phyloP scores from a whole-genome alignment of 2,113 vertebrate genomes.

The Australoheros scitulus region DNA sequence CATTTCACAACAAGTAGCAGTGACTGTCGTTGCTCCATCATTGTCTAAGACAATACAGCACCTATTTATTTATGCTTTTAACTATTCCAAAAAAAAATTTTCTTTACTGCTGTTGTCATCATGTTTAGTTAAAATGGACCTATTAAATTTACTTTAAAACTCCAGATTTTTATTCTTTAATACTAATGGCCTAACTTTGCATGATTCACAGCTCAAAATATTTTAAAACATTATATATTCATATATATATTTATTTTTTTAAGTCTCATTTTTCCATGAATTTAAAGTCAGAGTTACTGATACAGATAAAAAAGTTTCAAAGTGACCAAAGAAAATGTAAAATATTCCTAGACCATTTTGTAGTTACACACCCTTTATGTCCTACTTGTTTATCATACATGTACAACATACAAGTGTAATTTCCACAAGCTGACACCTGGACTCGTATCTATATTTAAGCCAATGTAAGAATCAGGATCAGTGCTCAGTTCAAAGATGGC shows the following conservation, averaged over 20 bases:
- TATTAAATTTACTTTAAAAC: neutral
- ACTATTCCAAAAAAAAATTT: neutral
- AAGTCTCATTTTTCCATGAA: slow-evolving; percentile 19
- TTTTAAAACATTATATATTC: too few species aligned
- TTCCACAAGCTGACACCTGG: neutral
- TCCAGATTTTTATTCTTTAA: neutral
- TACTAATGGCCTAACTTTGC: neutral
- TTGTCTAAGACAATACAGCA: neutral
- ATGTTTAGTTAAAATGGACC: slow-evolving; percentile 1
- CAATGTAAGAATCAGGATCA: neutral
- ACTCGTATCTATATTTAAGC: neutral
- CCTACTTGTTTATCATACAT: neutral
- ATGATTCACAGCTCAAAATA: neutral
- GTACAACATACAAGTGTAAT: too few species aligned
- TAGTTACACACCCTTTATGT: neutral
- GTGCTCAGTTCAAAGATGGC: slow-evolving; percentile 25
- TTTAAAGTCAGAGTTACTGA: neutral
- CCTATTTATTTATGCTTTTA: slow-evolving; percentile 14
- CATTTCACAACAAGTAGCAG: neutral
- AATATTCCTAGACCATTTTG: neutral
- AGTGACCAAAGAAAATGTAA: too few species aligned
- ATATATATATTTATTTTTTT: too few species aligned
- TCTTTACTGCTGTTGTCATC: neutral
- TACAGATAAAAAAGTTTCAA: neutral
- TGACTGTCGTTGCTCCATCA: fast-evolving